These are phyloP conservation scores for Leptinotarsa lineolata DNA, from an alignment of 1,140 invertebrate genomes.

Conservation along the genomic window DNA sequence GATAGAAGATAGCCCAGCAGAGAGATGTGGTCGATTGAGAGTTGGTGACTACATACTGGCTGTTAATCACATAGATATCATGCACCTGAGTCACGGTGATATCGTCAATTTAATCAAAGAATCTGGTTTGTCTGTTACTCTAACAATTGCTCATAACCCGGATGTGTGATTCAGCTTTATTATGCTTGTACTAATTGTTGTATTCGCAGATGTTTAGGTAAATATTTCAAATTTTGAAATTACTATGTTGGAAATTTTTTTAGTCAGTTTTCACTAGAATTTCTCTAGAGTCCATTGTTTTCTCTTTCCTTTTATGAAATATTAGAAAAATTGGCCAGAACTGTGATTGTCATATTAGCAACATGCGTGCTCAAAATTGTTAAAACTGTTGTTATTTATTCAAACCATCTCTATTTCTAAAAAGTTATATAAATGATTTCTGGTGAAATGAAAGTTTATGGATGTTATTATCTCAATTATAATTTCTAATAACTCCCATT, in stretches of 20 bases:
- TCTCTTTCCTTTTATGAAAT: too few relatives aligned
- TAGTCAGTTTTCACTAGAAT: too few relatives aligned
- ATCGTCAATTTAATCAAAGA: slow-evolving; percentile 95
- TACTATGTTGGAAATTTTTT: neutral
- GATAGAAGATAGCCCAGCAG: slow-evolving; percentile 93
- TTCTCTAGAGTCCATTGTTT: too few relatives aligned
- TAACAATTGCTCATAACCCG: slow-evolving; percentile 76
- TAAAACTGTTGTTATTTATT: too few relatives aligned
- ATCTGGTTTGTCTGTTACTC: slow-evolving; percentile 86
- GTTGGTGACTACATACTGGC: slow-evolving; percentile 96
- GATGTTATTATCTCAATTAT: too few relatives aligned
- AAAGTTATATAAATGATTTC: too few relatives aligned
- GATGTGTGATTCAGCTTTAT: slow-evolving; percentile 46
- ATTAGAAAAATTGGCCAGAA: too few relatives aligned
- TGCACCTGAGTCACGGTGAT: slow-evolving; percentile 91
- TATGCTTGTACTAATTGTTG: neutral
- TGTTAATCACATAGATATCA: slow-evolving; percentile 92
- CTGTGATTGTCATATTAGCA: too few relatives aligned
- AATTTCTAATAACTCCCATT: too few relatives aligned
- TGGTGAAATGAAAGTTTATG: too few relatives aligned
- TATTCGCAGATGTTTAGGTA: neutral
- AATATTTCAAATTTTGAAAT: slow-evolving; percentile 1
- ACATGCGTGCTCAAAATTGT: too few relatives aligned
- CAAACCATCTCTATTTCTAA: too few relatives aligned
- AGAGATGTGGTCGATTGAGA: slow-evolving; percentile 84